Base-by-base conservation (phyloP, 2,888 invertebrate species). In the Polia nebulosa region DNA sequence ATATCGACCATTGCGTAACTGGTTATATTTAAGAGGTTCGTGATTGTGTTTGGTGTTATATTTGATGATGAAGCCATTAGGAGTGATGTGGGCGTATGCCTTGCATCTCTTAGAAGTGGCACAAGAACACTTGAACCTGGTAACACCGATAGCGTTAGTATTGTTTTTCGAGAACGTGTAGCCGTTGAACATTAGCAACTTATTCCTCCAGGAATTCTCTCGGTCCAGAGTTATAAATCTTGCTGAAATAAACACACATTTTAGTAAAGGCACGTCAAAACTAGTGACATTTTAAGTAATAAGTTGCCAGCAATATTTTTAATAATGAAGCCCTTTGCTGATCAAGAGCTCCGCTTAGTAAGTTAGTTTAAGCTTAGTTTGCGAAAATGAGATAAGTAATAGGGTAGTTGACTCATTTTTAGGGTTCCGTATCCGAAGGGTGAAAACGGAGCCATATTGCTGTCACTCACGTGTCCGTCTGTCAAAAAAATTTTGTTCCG, bases 81-180 rank as follows among this genome's bases (percentile, higher is more conserved):
- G 67, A n/a, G 47, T 71, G 9, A 88, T 75, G 8, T 84, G 74
- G 5, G 80, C 82, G 32, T 62, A 83, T 0, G 88, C 86, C 47
- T 78, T 89, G 60, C 89, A 90, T 6, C 60, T 66, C 25, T 78
- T 81, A 36, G 72, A 64, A 27, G 59, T 74, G 13, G 65, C 66
- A 36, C 77, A 78, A 22, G 84, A 84, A 22, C 87, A 88, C 6
- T 76, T 67, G 47, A 78, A 85, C 7, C 84, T 78, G 29, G 61
- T 75, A 17, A 72, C 80, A 4, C 78, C 75, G 1, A 64, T 59
- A 6, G 76, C 63, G 15, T 82, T 77, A 0, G 7, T 45, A 9
- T 78, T 81, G n/a, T 82, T 83, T 51, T 78, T 88, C 55, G 74
- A 85, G 63, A 81, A 89, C 0, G 87, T 85, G 39, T 85, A 88